Base-by-base conservation (phyloP, 2,888 invertebrate species). In the Gisinianus flammeolus region DNA sequence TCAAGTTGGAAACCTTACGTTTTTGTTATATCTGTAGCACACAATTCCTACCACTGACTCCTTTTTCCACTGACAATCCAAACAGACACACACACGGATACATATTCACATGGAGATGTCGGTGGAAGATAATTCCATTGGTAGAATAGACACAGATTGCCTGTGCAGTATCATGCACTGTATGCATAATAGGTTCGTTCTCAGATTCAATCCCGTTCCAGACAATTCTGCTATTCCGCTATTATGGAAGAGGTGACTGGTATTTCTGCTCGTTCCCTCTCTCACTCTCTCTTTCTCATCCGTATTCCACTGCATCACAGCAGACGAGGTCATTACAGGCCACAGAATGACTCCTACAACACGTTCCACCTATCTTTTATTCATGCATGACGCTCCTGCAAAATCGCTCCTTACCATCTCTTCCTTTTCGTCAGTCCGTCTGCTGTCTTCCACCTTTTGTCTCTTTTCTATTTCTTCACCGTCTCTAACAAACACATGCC, bases 261-360 rank as follows among this genome's bases (percentile, higher is more conserved):
- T 5, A 64, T 26, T 64, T 26, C 58, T 58, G n/a, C n/a, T 71
- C 71, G 19, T 71, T 71, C 28, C 56, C 28, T 10, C 58, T 58
- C 8, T 3, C 22, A 35, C 74, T 28, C 66, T 62, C 19, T 62
- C 35, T 19, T 24, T 52, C 74, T 28, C 74, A 74, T 52, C 33
- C 74, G 62, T 73, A 62, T 66, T 74, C 64, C 19, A 35, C 74
- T 28, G 54, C 52, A 68, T 58, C 71, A 76, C 74, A 35, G 64
- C 35, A 73, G 77, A 77, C 72, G 72, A 77, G 76, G 77, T 79
- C 77, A 79, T 79, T 79, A 79, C 76, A 79, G 73, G 74, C 74
- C 67, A 56, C 70, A 74, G 70, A 77, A 79, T 74, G 74, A 70
- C 73, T 76, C 54, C 70, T 64, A 79, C 77, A 68, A 77, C 76